Conservation (phyloP, 1,140 invertebrate genomes). For the Patella vulgata region DNA sequence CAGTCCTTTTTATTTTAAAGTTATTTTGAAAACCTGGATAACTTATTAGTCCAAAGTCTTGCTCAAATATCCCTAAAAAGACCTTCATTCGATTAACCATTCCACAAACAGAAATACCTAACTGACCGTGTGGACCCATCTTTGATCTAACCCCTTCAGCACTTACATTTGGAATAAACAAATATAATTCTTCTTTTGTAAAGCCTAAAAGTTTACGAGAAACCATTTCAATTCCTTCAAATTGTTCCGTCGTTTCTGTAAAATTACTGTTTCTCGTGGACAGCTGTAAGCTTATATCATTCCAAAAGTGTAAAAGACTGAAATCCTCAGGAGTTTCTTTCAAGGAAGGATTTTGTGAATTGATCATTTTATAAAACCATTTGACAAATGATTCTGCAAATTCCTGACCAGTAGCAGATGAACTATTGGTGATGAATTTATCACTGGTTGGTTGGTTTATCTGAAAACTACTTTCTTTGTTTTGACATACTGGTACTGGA, state of each 20-base stretch:
- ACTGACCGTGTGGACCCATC: constrained; percentile 73
- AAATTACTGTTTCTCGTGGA: constrained; percentile 38
- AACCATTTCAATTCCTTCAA: constrained; percentile 48
- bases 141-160: constrained; percentile 70
- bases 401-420: constrained; percentile 53
- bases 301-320: constrained; percentile 71
- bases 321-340: constrained; percentile 55
- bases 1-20: constrained; percentile 73
- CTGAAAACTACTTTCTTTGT: too few relatives aligned
- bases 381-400: constrained; percentile 70
- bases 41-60: constrained; percentile 72
- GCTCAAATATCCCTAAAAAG: constrained; percentile 74
- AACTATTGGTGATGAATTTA: too few relatives aligned
- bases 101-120: constrained; percentile 72
- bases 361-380: constrained; percentile 74
- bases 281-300: constrained; percentile 64
- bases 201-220: constrained; percentile 63
- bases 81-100: constrained; percentile 70
- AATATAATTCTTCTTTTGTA: constrained; percentile 66
- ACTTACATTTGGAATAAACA: constrained; percentile 73
- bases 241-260: constrained; percentile 35
- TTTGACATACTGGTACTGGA: too few relatives aligned
- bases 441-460: too few relatives aligned
- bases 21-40: constrained; percentile 73
- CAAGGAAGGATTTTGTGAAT: constrained; percentile 59